Conservation (phyloP, 2,888 invertebrate genomes). For the Synergus gifuensis region DNA sequence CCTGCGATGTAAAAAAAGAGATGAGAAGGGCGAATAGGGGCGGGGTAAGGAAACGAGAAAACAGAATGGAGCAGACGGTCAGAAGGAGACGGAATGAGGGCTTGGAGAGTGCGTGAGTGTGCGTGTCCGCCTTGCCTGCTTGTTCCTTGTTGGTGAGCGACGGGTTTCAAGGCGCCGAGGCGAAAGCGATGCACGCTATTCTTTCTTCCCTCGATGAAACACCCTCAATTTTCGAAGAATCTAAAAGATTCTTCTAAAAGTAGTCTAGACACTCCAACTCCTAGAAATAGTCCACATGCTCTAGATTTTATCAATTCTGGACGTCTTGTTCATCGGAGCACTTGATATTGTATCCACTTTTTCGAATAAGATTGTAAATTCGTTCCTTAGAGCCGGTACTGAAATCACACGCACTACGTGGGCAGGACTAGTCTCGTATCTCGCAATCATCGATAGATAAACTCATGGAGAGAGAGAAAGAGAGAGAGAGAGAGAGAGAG, state of each 20-base stretch:
- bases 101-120: conserved; percentile 39
- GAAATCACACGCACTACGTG: not conserved
- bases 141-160: conserved; percentile 38
- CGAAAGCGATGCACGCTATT: conserved; percentile 39
- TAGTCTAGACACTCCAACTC: too few relatives aligned
- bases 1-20: conserved; percentile 7
- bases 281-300: not conserved
- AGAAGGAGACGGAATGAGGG: conserved; percentile 45
- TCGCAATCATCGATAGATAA: conserved; percentile 28
- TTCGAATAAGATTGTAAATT: not conserved
- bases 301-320: not conserved
- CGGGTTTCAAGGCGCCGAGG: conserved; percentile 36
- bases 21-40: conserved; percentile 35
- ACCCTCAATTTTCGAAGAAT: not conserved
- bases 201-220: conserved; percentile 4
- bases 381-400: not conserved
- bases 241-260: not conserved
- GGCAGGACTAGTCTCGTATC: conserved; percentile 1
- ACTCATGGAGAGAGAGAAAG: too few relatives aligned
- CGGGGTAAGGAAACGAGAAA: conserved; percentile 36
- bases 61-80: conserved; percentile 13
- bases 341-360: not conserved
- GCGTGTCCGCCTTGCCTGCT: conserved; percentile 35
- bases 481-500: too few relatives aligned
- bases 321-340: not conserved